Conservation (phyloP, 1,140 invertebrate genomes). For the Ceratina australensis region DNA sequence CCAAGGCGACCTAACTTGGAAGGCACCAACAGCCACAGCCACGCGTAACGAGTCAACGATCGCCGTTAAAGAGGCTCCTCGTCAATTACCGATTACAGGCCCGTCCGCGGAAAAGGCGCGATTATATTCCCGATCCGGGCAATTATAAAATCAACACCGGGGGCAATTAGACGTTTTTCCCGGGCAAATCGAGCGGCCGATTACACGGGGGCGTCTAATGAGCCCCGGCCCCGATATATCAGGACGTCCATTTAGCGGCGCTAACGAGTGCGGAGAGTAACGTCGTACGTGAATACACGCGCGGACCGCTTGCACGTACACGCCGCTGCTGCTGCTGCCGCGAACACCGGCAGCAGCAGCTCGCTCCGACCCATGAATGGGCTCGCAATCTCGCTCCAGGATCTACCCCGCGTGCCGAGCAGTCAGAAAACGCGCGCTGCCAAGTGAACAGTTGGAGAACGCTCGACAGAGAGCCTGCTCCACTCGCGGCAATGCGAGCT, state of each 20-base stretch:
- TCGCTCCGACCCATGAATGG: constrained; percentile 59
- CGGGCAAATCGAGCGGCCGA: constrained; percentile 42
- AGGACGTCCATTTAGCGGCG: constrained; percentile 63
- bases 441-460: constrained; percentile 71
- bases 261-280: constrained; percentile 57
- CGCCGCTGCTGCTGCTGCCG: background rate
- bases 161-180: constrained; percentile 43
- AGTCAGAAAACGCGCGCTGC: constrained; percentile 41
- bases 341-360: too few species aligned
- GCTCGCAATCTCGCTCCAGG: constrained; percentile 65
- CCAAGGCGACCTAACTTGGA: too few species aligned
- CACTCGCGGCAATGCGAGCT: constrained; percentile 71
- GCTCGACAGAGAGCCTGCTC: constrained; percentile 57
- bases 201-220: constrained; percentile 48
- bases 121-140: background rate
- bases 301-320: constrained; percentile 30
- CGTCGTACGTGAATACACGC: constrained; percentile 1
- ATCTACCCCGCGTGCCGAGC: constrained; percentile 53
- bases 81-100: constrained; percentile 17
- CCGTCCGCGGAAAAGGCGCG: background rate
- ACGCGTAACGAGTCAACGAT: background rate
- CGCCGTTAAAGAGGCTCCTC: background rate
- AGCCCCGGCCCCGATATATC: constrained; percentile 51
- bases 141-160: constrained; percentile 46
- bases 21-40: background rate